A percentile compares a stretch with the other conserved stretches of the same genome.
Evolutionary conservation across 35 echinoderm and acorn worm species (phyloP).

Genomic region (Amphiura filiformis): DNA sequence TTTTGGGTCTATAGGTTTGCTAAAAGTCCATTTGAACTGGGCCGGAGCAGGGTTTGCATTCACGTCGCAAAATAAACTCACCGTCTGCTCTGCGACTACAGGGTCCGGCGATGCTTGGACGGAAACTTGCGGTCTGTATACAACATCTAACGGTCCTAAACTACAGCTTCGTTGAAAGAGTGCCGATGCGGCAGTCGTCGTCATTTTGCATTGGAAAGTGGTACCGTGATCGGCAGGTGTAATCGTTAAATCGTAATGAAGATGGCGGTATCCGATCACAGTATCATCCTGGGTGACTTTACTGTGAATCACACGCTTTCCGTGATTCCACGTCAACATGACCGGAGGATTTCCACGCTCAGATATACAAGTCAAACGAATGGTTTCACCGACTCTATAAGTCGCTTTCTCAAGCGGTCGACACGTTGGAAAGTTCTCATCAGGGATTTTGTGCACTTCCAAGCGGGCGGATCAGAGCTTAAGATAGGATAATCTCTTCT

Average conservation of each 20-base stretch:
- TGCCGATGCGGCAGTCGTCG: constrained; percentile 39
- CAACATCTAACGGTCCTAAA: constrained; percentile 45
- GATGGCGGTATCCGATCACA: constrained; percentile 39
- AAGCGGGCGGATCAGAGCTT: constrained; percentile 41
- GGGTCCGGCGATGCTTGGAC: constrained; percentile 3
- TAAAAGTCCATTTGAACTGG: constrained; percentile 44
- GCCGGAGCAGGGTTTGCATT: constrained; percentile 48
- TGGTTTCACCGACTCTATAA: constrained; percentile 44
- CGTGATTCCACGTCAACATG: constrained; percentile 52
- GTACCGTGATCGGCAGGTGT: constrained; percentile 37
- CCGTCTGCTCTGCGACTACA: constrained; percentile 4
- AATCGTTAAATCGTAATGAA: constrained; percentile 44
- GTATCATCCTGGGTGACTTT: constrained; percentile 43
- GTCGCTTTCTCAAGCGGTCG: constrained; percentile 40
- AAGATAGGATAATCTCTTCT: not conserved
- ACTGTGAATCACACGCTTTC: constrained; percentile 23
- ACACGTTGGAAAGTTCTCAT: constrained; percentile 50
- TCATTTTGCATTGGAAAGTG: constrained; percentile 81
- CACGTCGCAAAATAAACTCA: constrained; percentile 36
- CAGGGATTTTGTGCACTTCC: constrained; percentile 72
- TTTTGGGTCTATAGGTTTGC: constrained; percentile 9
- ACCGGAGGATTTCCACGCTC: constrained; percentile 80
- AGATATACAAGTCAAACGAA: constrained; percentile 63
- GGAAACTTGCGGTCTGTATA: constrained; percentile 39
- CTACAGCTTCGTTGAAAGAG: constrained; percentile 54